Percentiles rank a stretch among this genome's conserved stretches.
Conservation (phyloP, 2,113 vertebrate genomes). For the Passerina amoena region DNA sequence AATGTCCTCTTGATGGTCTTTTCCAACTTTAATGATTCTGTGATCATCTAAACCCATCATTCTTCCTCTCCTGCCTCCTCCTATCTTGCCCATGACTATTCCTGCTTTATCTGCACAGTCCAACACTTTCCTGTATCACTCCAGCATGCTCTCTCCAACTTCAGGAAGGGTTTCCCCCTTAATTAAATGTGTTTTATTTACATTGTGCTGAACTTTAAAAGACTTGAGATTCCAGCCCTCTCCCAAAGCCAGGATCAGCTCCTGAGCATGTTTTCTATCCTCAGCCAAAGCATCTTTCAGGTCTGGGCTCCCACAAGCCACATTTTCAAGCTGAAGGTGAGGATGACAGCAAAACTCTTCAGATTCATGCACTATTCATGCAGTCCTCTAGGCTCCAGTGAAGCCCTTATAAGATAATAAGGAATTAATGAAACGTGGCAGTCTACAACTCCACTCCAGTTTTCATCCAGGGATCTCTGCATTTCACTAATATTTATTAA, state of each 20-base stretch:
- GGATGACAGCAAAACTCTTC: slow-evolving; percentile 13
- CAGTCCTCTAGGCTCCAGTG: slow-evolving; percentile 42
- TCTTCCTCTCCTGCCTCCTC: neutral
- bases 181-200: neutral
- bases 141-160: neutral
- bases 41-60: neutral
- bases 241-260: neutral
- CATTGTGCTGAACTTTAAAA: neutral
- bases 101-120: neutral
- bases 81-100: accelerated
- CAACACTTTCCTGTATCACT: neutral
- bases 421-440: slow-evolving; percentile 59
- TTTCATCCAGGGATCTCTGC: slow-evolving; percentile 16
- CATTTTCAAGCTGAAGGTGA: slow-evolving; percentile 38
- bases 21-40: neutral
- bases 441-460: slow-evolving; percentile 18
- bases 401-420: slow-evolving; percentile 58
- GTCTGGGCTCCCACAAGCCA: neutral
- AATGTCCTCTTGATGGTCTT: neutral
- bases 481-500: slow-evolving; percentile 51
- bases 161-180: neutral
- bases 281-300: neutral
- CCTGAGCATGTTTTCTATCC: neutral
- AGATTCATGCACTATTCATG: slow-evolving; percentile 57
- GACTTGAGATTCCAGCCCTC: neutral